Percentiles rank a stretch among this genome's conserved stretches.
Evolutionary conservation across 64 coral and sea anemone species (phyloP).

Genomic region (Hydrozoanthus tunicans): DNA sequence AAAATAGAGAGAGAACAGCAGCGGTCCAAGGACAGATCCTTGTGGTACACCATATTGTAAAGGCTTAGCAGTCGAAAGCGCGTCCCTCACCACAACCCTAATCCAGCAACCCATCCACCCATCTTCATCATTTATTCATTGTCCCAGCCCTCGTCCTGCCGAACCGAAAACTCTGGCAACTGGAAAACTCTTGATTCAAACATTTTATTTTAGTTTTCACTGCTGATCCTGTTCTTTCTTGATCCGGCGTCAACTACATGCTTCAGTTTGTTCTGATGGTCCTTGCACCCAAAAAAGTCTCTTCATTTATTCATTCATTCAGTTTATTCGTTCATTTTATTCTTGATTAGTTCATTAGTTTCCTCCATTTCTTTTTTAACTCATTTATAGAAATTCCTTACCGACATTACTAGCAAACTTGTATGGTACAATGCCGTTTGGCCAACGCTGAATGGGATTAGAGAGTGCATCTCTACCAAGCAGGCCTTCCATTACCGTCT

Average conservation of each 20-base stretch:
- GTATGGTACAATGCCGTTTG: slow-evolving; percentile 43
- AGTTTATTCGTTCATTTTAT: neutral
- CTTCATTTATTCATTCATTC: neutral
- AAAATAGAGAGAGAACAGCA: too few relatives aligned
- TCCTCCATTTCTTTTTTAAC: neutral
- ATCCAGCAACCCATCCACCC: neutral
- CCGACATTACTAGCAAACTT: slow-evolving; percentile 5
- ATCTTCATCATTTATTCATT: neutral
- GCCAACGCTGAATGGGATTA: slow-evolving; percentile 35
- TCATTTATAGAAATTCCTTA: neutral
- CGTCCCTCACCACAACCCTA: neutral
- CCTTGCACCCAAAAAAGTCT: neutral
- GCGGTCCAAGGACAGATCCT: too few relatives aligned
- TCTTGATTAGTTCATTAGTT: neutral
- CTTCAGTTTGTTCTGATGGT: too few relatives aligned
- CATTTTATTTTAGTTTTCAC: too few relatives aligned
- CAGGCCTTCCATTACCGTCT: slow-evolving; percentile 25
- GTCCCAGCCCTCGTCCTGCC: too few relatives aligned
- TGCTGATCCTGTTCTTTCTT: too few relatives aligned
- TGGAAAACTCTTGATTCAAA: too few relatives aligned
- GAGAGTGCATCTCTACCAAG: slow-evolving; percentile 40
- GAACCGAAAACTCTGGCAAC: too few relatives aligned
- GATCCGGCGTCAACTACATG: too few relatives aligned
- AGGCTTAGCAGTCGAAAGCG: too few relatives aligned
- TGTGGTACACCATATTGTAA: too few relatives aligned